These are phyloP conservation scores for Cataglyphis altisquamis DNA, from an alignment of 2,888 invertebrate genomes.

Conservation along the genomic window DNA sequence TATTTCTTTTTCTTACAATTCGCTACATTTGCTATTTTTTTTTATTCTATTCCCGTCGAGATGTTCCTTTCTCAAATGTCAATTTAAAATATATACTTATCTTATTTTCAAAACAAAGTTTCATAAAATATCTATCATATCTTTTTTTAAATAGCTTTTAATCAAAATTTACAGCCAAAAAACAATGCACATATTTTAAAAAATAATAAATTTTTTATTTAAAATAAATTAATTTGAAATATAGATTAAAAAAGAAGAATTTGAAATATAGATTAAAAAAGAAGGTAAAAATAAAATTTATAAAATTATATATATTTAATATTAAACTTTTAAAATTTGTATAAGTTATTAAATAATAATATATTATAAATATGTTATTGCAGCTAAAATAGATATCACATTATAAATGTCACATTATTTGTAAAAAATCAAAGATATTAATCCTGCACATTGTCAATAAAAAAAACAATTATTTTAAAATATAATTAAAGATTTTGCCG, in stretches of 20 bases:
- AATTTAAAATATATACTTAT: too few relatives aligned
- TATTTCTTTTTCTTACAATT: too few relatives aligned
- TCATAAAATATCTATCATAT: too few relatives aligned
- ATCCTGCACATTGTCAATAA: neutral
- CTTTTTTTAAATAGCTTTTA: too few relatives aligned
- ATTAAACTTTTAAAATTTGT: neutral
- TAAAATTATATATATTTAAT: constrained; percentile 1
- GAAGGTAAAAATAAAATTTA: neutral
- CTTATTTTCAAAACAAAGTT: too few relatives aligned
- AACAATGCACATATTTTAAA: neutral
- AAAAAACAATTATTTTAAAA: neutral
- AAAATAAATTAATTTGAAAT: neutral
- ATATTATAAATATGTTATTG: neutral
- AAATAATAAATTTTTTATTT: neutral
- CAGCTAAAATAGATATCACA: neutral
- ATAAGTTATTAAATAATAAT: neutral
- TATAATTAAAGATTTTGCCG: neutral
- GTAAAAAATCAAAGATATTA: neutral
- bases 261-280: too few relatives aligned
- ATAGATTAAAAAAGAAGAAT: neutral
- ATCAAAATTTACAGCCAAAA: too few relatives aligned
- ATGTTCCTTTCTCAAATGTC: too few relatives aligned
- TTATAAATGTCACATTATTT: neutral
- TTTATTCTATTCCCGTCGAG: too few relatives aligned
- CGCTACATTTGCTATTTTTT: too few relatives aligned